Evolutionary conservation across 2,113 vertebrate species (phyloP).

Genomic region (Atlantisia rogersi): DNA sequence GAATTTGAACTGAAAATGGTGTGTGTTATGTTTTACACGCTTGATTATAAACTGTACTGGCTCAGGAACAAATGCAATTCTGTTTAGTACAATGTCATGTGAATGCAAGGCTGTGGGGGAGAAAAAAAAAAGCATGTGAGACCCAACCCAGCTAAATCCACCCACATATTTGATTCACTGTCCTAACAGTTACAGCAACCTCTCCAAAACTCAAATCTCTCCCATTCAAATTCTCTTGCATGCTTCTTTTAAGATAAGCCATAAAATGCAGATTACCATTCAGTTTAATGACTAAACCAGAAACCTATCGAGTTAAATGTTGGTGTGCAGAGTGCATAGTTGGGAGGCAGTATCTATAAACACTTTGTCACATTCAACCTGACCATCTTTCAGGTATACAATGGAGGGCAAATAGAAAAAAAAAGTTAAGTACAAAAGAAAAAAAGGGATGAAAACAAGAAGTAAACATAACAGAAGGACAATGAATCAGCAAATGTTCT

Average conservation of each 20-base stretch:
- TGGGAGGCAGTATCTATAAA: neutral
- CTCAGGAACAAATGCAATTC: neutral
- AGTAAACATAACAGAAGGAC: conserved; percentile 14
- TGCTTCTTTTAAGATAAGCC: neutral
- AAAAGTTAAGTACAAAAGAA: neutral
- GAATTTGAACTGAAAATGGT: neutral
- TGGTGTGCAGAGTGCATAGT: neutral
- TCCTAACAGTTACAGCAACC: neutral
- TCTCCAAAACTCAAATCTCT: neutral
- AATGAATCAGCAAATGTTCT: conserved; percentile 53
- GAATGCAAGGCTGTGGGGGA: neutral
- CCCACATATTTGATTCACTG: neutral
- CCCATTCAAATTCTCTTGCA: neutral
- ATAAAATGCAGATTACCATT: neutral
- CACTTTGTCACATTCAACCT: neutral
- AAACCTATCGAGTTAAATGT: neutral
- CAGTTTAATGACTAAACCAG: neutral
- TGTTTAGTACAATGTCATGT: neutral
- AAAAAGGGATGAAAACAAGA: neutral
- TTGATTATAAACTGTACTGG: neutral
- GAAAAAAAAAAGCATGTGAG: neutral
- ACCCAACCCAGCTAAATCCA: neutral
- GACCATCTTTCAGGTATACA: neutral
- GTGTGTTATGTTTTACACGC: neutral
- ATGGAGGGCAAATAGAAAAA: neutral